phyloP scores from a whole-genome alignment of 2,113 vertebrate species.

The Pachycephala philippinensis region DNA sequence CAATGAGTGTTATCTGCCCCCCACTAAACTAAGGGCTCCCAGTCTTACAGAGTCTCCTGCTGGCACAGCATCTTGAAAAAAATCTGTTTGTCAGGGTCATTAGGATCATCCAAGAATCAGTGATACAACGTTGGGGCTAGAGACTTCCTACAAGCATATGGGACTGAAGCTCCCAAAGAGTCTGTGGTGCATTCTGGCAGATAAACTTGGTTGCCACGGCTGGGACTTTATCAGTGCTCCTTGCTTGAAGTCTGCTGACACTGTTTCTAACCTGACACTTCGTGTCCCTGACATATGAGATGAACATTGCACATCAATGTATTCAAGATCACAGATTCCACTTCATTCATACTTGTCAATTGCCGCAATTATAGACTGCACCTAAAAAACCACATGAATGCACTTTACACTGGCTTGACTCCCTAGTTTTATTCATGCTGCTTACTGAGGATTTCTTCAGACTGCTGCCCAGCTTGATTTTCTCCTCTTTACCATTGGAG shows the following conservation, averaged over 20 bases:
- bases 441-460: not conserved
- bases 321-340: not conserved
- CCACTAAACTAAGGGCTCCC: not conserved
- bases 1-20: not conserved
- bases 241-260: not conserved
- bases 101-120: not conserved
- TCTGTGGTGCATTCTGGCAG: not conserved
- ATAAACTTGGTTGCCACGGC: not conserved
- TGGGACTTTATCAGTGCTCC: not conserved
- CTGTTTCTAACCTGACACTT: not conserved
- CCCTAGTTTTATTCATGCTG: not conserved
- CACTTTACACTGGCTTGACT: not conserved
- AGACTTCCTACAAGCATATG: not conserved
- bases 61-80: not conserved
- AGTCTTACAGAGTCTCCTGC: not conserved
- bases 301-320: not conserved
- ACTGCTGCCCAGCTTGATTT: not conserved
- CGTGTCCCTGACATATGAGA: accelerated
- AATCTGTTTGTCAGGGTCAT: not conserved
- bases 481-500: not conserved
- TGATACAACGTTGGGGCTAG: not conserved
- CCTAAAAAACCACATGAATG: not conserved
- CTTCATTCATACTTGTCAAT: not conserved
- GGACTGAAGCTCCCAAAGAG: not conserved
- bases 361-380: not conserved